Base-by-base conservation (phyloP, 2,888 invertebrate species). In the Neoaliturus tenellus region DNA sequence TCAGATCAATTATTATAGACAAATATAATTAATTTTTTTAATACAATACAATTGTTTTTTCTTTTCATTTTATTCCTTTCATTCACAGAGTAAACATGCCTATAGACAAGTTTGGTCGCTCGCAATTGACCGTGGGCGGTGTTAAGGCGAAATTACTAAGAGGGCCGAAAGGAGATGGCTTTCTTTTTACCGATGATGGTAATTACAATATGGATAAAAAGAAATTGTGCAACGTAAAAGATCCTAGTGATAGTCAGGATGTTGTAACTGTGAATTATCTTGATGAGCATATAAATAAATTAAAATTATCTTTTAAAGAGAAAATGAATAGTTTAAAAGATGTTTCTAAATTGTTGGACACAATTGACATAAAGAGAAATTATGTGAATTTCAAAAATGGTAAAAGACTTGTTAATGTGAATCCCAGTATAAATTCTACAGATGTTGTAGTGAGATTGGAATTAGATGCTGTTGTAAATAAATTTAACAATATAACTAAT, bases 121-220 rank as follows among this genome's bases (percentile, higher is more conserved):
- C 48, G 2, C 48, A 62, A 10, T 14, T 28, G 25, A 62, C 62
- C 2, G 25, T 25, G 3, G 62, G 62, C 1, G 31, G 62, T 48
- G 48, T 48, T 3, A 51, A 51, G 10, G 51, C 51, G 12, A 67
- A 67, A 31, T n/a, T 35, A 31, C n/a, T 67, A 10, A 28, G 67
- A 31, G 67, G 67, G 17, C 67, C 67, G 2, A 67, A 67, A 33
- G 67, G 67, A 17, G 67, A 67, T 31, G 67, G 31, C 4, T 67
- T 67, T 31, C 3, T 31, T 10, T 28, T 67, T 5, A 67, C 28
- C 0, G 3, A 28, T 33, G 67, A 67, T 67, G 67, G 67, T 17
- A 67, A 67, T 31, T 67, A n/a, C 31, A 20, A 67, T 67, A 31
- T 67, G 5, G n/a, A 67, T 8, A 67, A 67, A 8, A 67, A 67